phyloP scores from a whole-genome alignment of 2,888 invertebrate species.

The Beris morrisii region DNA sequence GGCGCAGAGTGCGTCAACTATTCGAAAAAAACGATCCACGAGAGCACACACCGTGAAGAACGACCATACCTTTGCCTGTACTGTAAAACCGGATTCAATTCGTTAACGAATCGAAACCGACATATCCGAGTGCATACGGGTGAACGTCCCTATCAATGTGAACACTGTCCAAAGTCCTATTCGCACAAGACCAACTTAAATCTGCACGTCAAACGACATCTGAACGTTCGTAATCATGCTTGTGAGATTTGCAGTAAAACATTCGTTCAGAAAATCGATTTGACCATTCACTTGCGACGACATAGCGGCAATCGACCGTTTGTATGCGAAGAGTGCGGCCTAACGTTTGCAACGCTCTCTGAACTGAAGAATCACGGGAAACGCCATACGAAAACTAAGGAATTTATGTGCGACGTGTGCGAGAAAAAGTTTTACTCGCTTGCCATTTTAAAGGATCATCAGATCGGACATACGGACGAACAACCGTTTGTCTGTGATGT shows the following conservation, averaged over 20 bases:
- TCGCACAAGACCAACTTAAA: conserved; percentile 35
- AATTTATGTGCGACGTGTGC: conserved; percentile 32
- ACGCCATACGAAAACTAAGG: conserved; percentile 11
- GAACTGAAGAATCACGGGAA: conserved; percentile 28
- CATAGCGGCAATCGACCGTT: conserved; percentile 24
- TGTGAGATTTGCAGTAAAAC: conserved; percentile 37
- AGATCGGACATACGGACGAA: conserved; percentile 12
- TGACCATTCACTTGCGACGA: conserved; percentile 5
- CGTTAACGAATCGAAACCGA: conserved; percentile 37
- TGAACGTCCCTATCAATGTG: conserved; percentile 41
- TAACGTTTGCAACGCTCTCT: conserved; percentile 5
- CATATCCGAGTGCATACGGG: conserved; percentile 40
- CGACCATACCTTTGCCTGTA: conserved; percentile 37
- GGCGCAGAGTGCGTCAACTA: neutral
- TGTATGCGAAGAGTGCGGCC: conserved; percentile 29
- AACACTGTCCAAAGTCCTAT: conserved; percentile 36
- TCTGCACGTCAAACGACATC: conserved; percentile 39
- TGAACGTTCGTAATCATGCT: conserved; percentile 37
- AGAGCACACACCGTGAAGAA: conserved; percentile 20
- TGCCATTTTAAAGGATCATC: conserved; percentile 21
- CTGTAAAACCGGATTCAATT: conserved; percentile 39
- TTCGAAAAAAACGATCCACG: conserved; percentile 6
- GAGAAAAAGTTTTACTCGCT: conserved; percentile 28
- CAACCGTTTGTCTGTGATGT: conserved; percentile 28
- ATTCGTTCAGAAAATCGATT: conserved; percentile 17